Conservation (phyloP, 2,797 vertebrate species). For the Cottoperca gobio region DNA sequence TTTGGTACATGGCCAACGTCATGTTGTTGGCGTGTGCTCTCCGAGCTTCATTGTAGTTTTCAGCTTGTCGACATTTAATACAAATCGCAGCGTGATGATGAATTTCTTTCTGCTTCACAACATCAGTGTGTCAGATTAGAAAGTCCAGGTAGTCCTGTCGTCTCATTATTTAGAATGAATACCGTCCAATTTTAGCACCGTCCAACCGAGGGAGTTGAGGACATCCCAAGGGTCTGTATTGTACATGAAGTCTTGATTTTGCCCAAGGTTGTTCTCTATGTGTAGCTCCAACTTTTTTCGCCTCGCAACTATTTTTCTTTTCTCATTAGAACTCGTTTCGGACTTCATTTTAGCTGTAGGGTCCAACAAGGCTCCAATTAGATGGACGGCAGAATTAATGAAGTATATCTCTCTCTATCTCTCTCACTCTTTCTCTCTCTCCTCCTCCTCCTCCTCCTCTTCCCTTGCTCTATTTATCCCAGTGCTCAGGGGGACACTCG, state of each 20-base stretch:
- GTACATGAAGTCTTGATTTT: constrained; percentile 72
- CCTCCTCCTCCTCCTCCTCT: constrained; percentile 69
- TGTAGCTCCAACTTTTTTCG: constrained; percentile 62
- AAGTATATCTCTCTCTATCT: constrained; percentile 70
- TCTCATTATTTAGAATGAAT: constrained; percentile 67
- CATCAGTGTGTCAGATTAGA: constrained; percentile 52
- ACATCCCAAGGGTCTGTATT: constrained; percentile 63
- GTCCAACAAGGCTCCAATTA: constrained; percentile 80
- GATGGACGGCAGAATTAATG: constrained; percentile 81
- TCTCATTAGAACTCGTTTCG: constrained; percentile 78
- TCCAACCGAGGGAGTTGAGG: constrained; percentile 56
- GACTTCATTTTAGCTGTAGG: constrained; percentile 78
- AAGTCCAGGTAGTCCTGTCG: constrained; percentile 54
- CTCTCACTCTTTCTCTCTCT: constrained; percentile 31
- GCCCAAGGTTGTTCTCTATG: constrained; percentile 73
- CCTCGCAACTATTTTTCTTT: constrained; percentile 42
- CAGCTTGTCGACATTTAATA: neutral
- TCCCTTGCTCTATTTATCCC: constrained; percentile 87
- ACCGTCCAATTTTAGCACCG: constrained; percentile 65
- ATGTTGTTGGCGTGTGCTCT: too few species aligned
- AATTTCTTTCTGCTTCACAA: constrained; percentile 29
- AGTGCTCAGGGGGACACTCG: constrained; percentile 86
- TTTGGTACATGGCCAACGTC: too few species aligned
- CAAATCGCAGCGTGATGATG: constrained; percentile 7
- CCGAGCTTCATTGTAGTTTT: neutral